These are phyloP conservation scores for Diogma glabrata DNA, from an alignment of 2,888 invertebrate genomes.

Conservation along the genomic window DNA sequence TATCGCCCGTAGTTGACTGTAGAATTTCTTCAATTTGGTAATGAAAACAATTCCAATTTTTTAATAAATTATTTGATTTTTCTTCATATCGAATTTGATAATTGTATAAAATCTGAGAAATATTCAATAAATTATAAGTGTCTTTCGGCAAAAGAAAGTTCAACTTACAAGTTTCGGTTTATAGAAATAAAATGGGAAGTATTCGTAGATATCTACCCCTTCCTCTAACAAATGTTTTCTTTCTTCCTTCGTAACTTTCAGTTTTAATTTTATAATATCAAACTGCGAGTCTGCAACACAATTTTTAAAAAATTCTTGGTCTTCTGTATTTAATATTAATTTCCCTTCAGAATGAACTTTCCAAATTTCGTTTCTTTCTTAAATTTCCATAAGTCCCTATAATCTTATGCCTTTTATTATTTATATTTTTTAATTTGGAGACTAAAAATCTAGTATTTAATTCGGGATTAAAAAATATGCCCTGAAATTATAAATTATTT, in stretches of 20 bases:
- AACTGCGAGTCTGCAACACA: not conserved
- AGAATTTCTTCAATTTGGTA: not conserved
- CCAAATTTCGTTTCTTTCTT: not conserved
- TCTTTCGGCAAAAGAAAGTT: too few species aligned
- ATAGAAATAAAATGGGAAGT: not conserved
- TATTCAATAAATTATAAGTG: too few species aligned
- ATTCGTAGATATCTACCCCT: not conserved
- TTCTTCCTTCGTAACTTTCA: not conserved
- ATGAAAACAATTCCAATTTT: not conserved
- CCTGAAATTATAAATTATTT: too few species aligned
- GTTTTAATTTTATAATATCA: not conserved
- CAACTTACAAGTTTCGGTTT: too few species aligned
- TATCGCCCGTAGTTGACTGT: not conserved
- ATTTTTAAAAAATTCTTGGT: not conserved
- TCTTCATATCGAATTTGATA: not conserved
- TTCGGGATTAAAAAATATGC: too few species aligned
- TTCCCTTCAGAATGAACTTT: not conserved
- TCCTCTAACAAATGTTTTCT: not conserved
- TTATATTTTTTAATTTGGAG: not conserved
- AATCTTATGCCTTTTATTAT: not conserved
- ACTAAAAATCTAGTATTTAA: too few species aligned
- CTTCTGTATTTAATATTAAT: not conserved
- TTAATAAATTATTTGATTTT: not conserved
- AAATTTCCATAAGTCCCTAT: not conserved
- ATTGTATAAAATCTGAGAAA: too few species aligned